These are phyloP conservation scores for Erythrolamprus reginae DNA, from an alignment of 2,113 vertebrate species.

Conservation along the genomic window DNA sequence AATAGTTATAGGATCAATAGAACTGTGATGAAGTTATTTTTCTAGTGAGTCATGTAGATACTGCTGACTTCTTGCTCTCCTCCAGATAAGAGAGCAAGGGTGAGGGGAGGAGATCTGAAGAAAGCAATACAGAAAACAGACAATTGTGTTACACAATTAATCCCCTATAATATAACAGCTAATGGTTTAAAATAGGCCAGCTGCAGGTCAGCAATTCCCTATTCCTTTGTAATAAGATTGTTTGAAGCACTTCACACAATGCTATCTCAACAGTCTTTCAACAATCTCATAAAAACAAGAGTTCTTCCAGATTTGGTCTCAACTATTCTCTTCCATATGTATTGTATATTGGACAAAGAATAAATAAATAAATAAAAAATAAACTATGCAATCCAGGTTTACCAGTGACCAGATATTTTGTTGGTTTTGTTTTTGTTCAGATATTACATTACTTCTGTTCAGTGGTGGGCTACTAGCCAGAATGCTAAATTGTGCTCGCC, in stretches of 20 bases:
- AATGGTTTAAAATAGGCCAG: not conserved
- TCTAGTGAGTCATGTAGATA: not conserved
- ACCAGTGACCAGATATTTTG: too few species aligned
- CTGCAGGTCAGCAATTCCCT: not conserved
- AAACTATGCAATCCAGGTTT: too few species aligned
- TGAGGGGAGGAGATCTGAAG: not conserved
- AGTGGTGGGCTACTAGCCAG: too few species aligned
- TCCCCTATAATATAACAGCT: not conserved
- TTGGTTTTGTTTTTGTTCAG: too few species aligned
- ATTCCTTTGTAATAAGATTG: not conserved
- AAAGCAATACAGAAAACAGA: not conserved
- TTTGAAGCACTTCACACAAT: not conserved
- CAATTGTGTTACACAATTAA: not conserved
- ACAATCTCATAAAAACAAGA: not conserved
- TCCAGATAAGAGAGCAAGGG: not conserved
- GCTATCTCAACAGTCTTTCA: not conserved
- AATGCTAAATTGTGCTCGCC: too few species aligned
- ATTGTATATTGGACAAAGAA: too few species aligned
- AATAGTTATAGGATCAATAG: slow-evolving; percentile 39
- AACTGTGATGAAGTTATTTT: slow-evolving; percentile 2
- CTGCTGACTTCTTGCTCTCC: slow-evolving; percentile 15
- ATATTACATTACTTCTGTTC: too few species aligned
- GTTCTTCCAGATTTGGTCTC: not conserved
- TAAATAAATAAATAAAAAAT: too few species aligned
- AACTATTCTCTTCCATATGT: too few species aligned